These are phyloP conservation scores for Heteropelma amictum DNA, from an alignment of 2,888 invertebrate genomes.

Conservation along the genomic window DNA sequence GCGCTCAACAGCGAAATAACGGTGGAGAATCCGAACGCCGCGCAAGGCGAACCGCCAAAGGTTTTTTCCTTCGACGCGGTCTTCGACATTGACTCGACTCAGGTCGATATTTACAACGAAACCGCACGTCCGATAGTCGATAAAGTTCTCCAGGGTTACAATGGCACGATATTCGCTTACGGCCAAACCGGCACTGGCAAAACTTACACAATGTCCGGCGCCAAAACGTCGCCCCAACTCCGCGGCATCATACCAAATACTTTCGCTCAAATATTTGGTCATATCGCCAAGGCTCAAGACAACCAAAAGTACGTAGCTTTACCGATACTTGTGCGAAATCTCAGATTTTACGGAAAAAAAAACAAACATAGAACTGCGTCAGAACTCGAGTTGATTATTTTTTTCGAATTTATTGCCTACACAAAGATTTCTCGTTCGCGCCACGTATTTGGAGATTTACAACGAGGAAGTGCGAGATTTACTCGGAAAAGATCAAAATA, in stretches of 20 bases:
- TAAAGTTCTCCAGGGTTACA: constrained; percentile 97
- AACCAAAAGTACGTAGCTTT: constrained; percentile 86
- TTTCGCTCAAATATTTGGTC: constrained; percentile 99
- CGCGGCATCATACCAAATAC: constrained; percentile 99
- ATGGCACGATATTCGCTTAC: constrained; percentile 95
- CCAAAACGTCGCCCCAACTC: constrained; percentile 90
- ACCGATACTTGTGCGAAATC: not conserved
- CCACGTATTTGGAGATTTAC: constrained; percentile 99
- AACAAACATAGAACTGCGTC: no score
- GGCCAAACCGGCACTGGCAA: constrained; percentile 98
- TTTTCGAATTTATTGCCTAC: no score
- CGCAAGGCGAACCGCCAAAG: constrained; percentile 88
- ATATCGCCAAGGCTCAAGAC: constrained; percentile 95
- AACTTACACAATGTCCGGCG: constrained; percentile 99
- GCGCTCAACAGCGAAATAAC: constrained; percentile 87
- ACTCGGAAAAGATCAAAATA: constrained; percentile 91
- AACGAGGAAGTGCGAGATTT: constrained; percentile 99
- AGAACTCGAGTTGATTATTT: no score
- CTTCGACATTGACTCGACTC: constrained; percentile 91
- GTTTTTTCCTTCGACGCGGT: constrained; percentile 97
- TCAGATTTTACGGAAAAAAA: no score
- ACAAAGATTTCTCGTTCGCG: constrained; percentile 93
- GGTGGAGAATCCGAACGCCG: constrained; percentile 86
- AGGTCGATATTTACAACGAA: constrained; percentile 97
- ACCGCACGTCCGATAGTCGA: constrained; percentile 98